These are phyloP conservation scores for Rhabdomys dilectus DNA, from an alignment of 2,113 vertebrate species.

Conservation along the genomic window DNA sequence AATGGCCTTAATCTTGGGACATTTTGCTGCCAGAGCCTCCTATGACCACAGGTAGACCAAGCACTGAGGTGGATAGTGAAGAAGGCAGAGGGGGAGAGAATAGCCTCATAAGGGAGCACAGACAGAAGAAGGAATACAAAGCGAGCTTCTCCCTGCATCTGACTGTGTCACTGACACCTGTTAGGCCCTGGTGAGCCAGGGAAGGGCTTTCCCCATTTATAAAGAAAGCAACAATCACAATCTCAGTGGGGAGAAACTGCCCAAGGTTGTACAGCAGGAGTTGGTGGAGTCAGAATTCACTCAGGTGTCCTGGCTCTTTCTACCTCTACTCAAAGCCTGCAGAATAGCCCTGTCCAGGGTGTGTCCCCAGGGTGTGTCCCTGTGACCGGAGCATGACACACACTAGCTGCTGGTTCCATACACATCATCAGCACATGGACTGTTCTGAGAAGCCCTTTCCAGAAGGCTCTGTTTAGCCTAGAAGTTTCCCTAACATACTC, in stretches of 20 bases:
- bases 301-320: neutral
- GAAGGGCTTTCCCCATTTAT: neutral
- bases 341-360: neutral
- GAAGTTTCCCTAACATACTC: neutral
- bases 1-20: neutral
- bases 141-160: neutral
- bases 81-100: neutral
- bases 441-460: neutral
- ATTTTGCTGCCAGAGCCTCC: neutral
- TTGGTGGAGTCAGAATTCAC: neutral
- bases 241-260: neutral
- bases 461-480: neutral
- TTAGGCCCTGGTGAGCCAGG: neutral
- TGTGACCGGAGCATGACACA: neutral
- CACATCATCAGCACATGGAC: accelerated
- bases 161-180: neutral
- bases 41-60: neutral
- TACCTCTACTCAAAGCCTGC: neutral
- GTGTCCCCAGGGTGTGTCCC: neutral
- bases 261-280: neutral
- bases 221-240: neutral
- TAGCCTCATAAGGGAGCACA: neutral
- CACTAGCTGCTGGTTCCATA: neutral
- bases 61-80: neutral
- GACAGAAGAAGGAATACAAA: neutral